Evolutionary conservation across 2,888 invertebrate genomes (phyloP), one percentile per base, ranked within the genome.

Genomic region (Netelia melanura): DNA sequence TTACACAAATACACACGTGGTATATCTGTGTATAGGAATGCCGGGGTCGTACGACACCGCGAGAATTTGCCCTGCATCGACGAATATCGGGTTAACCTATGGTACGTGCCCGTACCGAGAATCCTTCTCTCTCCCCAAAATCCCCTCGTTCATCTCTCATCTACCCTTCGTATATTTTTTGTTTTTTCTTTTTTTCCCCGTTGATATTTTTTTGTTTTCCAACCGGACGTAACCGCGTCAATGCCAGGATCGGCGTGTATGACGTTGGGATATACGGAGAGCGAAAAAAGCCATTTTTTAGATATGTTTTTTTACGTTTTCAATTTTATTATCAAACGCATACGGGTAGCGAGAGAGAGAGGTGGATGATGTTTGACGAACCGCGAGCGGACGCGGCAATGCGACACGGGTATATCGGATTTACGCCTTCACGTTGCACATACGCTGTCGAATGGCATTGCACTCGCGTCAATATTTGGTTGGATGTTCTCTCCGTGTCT

Each of bases 41-140:
- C 52, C 71, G n/a, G 62, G 48, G 77, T 48, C 56, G 58, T 56
- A 80, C 64, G 80, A 77, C 72, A 78, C 44, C 70, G 52, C 70
- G 70, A 65, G 75, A 52, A 85, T 81, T 75, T 17, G 65, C 68
- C 84, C 79, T 80, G 86, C 88, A 87, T 88, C 88, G 85, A 88
- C 78, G 87, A 87, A 90, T 89, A 90, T 90, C 88, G 89, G 88
- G 87, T 89, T 89, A 87, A 89, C 87, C 87, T 87, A 86, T 87
- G 84, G 84, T 65, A 83, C 81, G 75, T 82, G 70, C 78, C 38
- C 38, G 38, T 38, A 38, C 30, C 30, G 30, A 30, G 30, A 30
- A 5, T 30, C 30, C 30, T 3, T 38, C 6, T 38, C 6, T 6
- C 38, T 6, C 38, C 6, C 38, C 38, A 38, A 38, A 38, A 38